These are phyloP conservation scores for Onychomys torridus DNA, from an alignment of 2,797 vertebrate genomes.

Conservation along the genomic window DNA sequence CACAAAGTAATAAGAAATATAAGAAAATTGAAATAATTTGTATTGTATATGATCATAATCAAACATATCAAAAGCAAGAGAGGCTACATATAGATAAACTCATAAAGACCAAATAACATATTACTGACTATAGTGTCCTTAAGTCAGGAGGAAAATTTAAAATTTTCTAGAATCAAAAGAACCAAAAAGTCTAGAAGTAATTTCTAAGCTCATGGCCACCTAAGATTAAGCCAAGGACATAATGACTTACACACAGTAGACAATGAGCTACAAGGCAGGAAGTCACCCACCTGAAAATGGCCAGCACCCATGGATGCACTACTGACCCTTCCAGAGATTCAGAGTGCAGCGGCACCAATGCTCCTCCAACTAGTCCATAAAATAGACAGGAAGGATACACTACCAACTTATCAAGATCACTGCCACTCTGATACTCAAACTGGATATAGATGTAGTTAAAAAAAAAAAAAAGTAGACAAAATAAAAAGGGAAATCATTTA, in stretches of 20 bases:
- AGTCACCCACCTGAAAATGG: neutral
- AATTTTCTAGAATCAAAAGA: neutral
- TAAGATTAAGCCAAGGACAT: neutral
- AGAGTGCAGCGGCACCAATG: neutral
- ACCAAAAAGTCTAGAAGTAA: neutral
- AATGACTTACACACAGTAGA: neutral
- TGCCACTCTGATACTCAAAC: neutral
- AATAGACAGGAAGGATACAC: neutral
- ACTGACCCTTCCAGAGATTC: too few relatives aligned
- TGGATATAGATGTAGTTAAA: neutral
- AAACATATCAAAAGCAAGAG: neutral
- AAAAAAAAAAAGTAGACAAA: neutral
- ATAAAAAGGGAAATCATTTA: neutral
- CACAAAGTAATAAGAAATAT: neutral
- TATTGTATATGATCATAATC: neutral
- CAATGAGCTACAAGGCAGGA: rapidly evolving
- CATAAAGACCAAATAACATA: neutral
- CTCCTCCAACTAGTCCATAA: neutral
- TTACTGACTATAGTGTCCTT: neutral
- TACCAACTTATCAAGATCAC: neutral
- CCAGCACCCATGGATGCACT: too few relatives aligned
- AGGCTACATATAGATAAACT: neutral
- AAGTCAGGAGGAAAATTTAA: neutral
- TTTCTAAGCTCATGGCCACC: neutral
- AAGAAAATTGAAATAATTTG: neutral